These are phyloP conservation scores for Fistularia commersonii DNA, from an alignment of 2,797 vertebrate genomes.

Conservation along the genomic window DNA sequence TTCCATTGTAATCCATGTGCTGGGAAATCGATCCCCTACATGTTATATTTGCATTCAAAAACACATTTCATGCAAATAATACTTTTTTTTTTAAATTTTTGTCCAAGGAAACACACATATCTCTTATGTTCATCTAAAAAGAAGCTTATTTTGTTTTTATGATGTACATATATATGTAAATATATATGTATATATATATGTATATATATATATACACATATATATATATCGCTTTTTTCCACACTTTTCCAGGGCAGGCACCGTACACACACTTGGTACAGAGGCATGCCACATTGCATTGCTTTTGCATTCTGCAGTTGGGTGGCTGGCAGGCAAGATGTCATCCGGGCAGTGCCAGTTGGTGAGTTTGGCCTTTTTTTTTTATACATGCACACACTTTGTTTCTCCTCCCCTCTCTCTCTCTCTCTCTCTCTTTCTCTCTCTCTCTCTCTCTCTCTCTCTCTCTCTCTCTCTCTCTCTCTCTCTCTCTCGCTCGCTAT, in stretches of 20 bases:
- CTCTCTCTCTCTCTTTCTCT: too few relatives aligned
- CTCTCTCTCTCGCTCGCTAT: too few relatives aligned
- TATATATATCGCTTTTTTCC: slow-evolving; percentile 46
- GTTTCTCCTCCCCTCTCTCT: too few relatives aligned
- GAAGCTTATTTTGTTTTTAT: slow-evolving; percentile 71
- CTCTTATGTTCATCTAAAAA: slow-evolving; percentile 78
- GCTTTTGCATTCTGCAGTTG: slow-evolving; percentile 89
- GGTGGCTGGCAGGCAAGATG: slow-evolving; percentile 82
- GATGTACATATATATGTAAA: slow-evolving; percentile 28
- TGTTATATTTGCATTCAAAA: slow-evolving; percentile 76
- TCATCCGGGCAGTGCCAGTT: slow-evolving; percentile 74
- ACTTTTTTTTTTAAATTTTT: slow-evolving; percentile 80
- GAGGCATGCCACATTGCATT: slow-evolving; percentile 91
- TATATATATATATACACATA: slow-evolving; percentile 42
- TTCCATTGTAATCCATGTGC: slow-evolving; percentile 67
- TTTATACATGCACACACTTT: slow-evolving; percentile 39
- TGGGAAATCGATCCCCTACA: slow-evolving; percentile 67
- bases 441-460: too few relatives aligned
- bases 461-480: too few relatives aligned
- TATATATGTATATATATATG: slow-evolving; percentile 34
- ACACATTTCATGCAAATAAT: slow-evolving; percentile 88
- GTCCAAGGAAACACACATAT: slow-evolving; percentile 82
- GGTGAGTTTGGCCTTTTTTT: slow-evolving; percentile 38
- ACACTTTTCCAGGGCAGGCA: slow-evolving; percentile 82
- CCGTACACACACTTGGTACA: slow-evolving; percentile 86